phyloP scores from a whole-genome alignment of 2,113 vertebrate species.

The Ciconia maguari region DNA sequence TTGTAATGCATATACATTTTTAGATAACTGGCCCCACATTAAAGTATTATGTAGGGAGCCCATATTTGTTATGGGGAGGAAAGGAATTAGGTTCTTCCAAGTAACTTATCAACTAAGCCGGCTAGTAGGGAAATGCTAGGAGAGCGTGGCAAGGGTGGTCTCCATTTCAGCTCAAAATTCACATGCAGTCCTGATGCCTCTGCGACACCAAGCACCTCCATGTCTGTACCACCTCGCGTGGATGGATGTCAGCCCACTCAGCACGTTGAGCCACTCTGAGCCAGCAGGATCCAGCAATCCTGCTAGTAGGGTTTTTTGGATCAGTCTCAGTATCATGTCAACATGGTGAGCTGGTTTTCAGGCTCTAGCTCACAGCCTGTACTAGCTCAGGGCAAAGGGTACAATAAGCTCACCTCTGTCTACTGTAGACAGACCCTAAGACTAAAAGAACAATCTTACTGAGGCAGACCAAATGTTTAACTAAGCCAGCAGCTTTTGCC shows the following conservation, averaged over 20 bases:
- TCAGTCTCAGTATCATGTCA: background rate
- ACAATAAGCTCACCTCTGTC: background rate
- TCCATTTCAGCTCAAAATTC: background rate
- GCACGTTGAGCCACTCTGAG: fast-evolving
- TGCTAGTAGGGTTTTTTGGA: background rate
- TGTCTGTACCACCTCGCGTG: fast-evolving
- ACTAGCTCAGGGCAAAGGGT: background rate
- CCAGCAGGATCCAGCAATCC: background rate
- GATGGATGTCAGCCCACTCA: background rate
- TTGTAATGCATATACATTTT: background rate
- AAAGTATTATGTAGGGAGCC: background rate
- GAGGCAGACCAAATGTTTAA: background rate
- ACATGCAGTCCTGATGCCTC: background rate
- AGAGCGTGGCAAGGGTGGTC: background rate
- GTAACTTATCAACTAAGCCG: background rate
- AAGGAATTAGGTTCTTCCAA: background rate
- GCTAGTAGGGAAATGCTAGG: background rate
- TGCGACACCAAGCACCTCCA: background rate
- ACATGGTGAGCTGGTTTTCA: background rate
- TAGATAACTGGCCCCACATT: background rate
- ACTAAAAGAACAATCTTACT: background rate
- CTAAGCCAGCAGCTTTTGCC: background rate
- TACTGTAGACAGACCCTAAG: background rate
- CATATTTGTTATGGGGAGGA: background rate
- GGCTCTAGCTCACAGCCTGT: background rate